Percentiles rank a stretch among this genome's conserved stretches.
These are phyloP conservation scores for Drosophila busckii DNA, from an alignment of 1,140 invertebrate species.

Conservation along the genomic window DNA sequence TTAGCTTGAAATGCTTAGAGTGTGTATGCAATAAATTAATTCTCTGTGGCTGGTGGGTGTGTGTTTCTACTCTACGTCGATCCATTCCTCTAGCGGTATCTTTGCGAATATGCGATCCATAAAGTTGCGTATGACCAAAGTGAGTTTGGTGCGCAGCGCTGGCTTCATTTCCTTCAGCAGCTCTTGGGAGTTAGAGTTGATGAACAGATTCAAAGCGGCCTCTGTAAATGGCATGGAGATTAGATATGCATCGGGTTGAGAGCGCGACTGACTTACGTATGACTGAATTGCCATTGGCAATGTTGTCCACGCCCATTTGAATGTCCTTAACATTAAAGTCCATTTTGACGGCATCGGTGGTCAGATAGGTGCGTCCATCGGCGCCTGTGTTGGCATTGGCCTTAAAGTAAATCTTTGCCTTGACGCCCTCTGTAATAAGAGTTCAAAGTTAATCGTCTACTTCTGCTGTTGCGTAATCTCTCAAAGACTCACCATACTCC, in stretches of 20 bases:
- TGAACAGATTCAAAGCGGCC: slow-evolving; percentile 89
- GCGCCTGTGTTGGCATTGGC: slow-evolving; percentile 81
- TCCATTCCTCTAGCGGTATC: slow-evolving; percentile 88
- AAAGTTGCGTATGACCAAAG: slow-evolving; percentile 86
- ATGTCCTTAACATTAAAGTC: slow-evolving; percentile 89
- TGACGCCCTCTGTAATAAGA: slow-evolving; percentile 85
- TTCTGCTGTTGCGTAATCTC: background rate
- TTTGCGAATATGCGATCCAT: slow-evolving; percentile 86
- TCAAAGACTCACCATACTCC: slow-evolving; percentile 85
- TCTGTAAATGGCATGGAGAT: slow-evolving; percentile 80
- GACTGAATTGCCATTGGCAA: slow-evolving; percentile 88
- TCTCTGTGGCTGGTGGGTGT: background rate
- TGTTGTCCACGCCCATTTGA: slow-evolving; percentile 89
- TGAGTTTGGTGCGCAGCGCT: slow-evolving; percentile 86
- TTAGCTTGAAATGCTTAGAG: slow-evolving; percentile 34
- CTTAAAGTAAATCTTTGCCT: slow-evolving; percentile 89
- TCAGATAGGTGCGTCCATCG: slow-evolving; percentile 83
- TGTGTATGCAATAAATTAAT: slow-evolving; percentile 61
- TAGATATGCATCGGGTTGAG: background rate
- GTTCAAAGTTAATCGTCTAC: background rate
- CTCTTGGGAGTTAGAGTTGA: slow-evolving; percentile 90
- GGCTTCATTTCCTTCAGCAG: slow-evolving; percentile 92
- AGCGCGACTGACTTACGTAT: slow-evolving; percentile 82
- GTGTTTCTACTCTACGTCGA: slow-evolving; percentile 59
- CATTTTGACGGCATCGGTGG: slow-evolving; percentile 87